Base-by-base conservation (phyloP, 1,140 invertebrate species). In the Zaprionus taronus region DNA sequence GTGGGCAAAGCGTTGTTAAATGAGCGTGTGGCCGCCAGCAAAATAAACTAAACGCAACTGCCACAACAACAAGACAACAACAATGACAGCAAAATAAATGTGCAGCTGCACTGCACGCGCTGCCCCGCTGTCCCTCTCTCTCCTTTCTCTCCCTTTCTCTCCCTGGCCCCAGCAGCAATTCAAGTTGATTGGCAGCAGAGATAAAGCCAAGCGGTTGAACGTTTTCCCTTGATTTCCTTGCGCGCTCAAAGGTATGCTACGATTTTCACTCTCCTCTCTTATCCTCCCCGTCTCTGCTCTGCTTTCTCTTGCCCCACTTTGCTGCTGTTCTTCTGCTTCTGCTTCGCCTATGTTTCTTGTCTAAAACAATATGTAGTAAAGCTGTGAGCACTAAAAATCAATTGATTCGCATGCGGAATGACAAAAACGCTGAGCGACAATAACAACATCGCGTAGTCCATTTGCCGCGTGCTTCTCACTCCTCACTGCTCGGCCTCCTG, bases 1-100 rank as follows among this genome's bases (percentile, higher is more conserved):
- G 49, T 26, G 64, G 53, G 47, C 2, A 11, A 79, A 77, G 60
- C 55, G 64, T 26, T 71, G 77, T 55, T 80, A 84, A 84, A 86
- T 82, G 72, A 85, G 81, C 78, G 78, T 84, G 65, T 84, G 62
- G 70, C 70, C 81, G 49, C 44, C 73, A 72, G 65, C 63, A 58
- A 38, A 24, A 56, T 28, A 56, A 58, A 36, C 28, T 58, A 36
- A 34, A 41, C n/a, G 12, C 24, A 68, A 31, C n/a, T 41, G 31
- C n/a, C n/a, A n/a, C 49, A 65, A 58, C 34, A 66, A 34, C 11
- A 44, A 26, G 24, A 58, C 20, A 20, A 20, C 44, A 60, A 66
- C 26, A 26, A 41, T 9, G 22, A 53, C 36, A 47, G 26, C 22
- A 65, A 49, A 63, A 63, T 36, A 17, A 51, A 36, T 38, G 49